phyloP scores from a whole-genome alignment of 1,140 invertebrate genomes.

The Periplaneta americana region DNA sequence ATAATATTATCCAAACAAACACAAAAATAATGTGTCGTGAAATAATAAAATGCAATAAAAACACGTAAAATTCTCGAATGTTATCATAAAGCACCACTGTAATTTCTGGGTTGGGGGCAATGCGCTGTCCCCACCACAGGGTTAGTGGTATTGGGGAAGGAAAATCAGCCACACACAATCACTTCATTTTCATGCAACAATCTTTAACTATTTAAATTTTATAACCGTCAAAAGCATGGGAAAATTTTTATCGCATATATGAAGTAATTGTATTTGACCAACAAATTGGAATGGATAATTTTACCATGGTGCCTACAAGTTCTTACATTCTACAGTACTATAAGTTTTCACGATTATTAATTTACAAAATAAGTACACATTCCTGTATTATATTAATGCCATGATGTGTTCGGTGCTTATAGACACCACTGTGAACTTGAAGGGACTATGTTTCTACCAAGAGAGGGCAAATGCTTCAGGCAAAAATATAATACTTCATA shows the following conservation, averaged over 20 bases:
- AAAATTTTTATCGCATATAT: background rate
- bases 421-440: background rate
- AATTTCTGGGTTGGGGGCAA: background rate
- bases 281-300: background rate
- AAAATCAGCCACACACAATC: background rate
- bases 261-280: background rate
- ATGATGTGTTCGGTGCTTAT: background rate
- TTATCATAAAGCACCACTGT: background rate
- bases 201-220: background rate
- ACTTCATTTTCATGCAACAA: background rate
- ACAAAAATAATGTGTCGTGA: no score
- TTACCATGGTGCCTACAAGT: background rate
- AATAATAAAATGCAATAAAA: no score
- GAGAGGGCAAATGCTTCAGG: background rate
- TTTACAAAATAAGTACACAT: background rate
- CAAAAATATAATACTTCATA: background rate
- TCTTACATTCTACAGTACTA: background rate
- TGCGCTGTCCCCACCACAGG: background rate
- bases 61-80: no score
- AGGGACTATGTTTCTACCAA: background rate
- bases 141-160: background rate
- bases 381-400: no score
- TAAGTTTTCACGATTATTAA: background rate
- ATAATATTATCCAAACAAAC: no score
- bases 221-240: no score